Evolutionary conservation across 2,113 vertebrate species (phyloP).

Genomic region (Drymodes brunneopygia): DNA sequence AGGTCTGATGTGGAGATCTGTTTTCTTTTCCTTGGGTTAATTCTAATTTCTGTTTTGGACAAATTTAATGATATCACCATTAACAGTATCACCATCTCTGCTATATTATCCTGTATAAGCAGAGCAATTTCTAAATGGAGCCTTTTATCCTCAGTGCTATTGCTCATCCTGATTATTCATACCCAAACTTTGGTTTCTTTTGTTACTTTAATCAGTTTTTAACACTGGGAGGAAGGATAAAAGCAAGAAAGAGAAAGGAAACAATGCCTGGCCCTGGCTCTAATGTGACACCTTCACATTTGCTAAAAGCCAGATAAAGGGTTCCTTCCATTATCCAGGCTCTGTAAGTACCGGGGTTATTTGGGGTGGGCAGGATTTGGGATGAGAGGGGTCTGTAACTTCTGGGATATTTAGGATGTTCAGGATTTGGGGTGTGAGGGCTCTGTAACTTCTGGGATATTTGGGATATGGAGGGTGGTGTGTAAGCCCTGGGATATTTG

Average conservation of each 20-base stretch:
- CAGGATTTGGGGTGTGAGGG: not conserved
- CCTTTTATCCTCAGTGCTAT: not conserved
- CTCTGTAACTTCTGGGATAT: too few relatives aligned
- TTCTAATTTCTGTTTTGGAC: not conserved
- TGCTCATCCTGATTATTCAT: not conserved
- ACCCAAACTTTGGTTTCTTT: not conserved
- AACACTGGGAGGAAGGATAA: not conserved
- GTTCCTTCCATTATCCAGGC: accelerated
- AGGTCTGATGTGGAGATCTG: accelerated
- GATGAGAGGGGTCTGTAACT: not conserved
- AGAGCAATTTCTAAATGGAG: not conserved
- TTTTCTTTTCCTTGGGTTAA: not conserved
- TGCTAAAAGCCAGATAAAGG: not conserved
- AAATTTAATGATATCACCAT: not conserved
- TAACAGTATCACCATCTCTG: not conserved
- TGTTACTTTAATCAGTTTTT: not conserved
- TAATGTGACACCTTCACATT: not conserved
- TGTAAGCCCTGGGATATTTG: not conserved
- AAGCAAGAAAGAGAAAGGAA: not conserved
- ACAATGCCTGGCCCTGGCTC: not conserved
- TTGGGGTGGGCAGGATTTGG: not conserved
- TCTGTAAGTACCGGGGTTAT: accelerated
- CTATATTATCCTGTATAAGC: not conserved
- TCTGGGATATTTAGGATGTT: not conserved
- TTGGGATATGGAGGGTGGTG: not conserved